Base-by-base conservation (phyloP, 2,113 vertebrate species). In the Oreotrochilus melanogaster region DNA sequence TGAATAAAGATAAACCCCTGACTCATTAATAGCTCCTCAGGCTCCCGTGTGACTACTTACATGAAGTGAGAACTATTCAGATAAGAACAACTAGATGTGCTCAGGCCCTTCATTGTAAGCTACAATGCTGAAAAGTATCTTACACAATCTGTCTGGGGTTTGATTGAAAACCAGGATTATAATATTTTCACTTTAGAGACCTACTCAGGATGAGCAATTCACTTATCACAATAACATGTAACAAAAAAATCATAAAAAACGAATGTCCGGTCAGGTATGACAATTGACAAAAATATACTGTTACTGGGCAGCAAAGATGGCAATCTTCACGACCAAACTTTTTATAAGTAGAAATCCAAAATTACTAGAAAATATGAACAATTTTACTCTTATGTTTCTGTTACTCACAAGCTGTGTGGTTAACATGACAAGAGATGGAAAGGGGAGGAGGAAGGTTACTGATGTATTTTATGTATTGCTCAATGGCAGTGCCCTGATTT, bases 181-280 rank as follows among this genome's bases (percentile, higher is more conserved):
- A 60, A 2, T 17, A 56, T 37, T 76, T 83, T 78, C 23, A 35
- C 42, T 31, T 62, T 50, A 67, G 30, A 76, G 10, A 42, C 3
- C 11, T 31, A 12, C 12, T 62, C 14, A 58, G 28, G 33, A 47
- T 37, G 18, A 64, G 2, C 15, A 37, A 7, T 37, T 88, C 47
- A n/a, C 14, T 66, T 76, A 17, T 54, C 24, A 33, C 13, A 30
- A 3, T 51, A 80, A 78, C 10, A 3, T 42, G 8, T 8, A 66
- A 48, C 11, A 23, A 50, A 37, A 58, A 54, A 45, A 14, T 37
- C 1, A 5, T 9, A 31, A 27, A 30, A 69, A 82, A 19, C 7
- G 1, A 73, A 21, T 11, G 7, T 0, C 0, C 0, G 18, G 22
- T 58, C 80, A 61, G 33, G 28, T 28, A 43, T 0, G 3, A 14